These are phyloP conservation scores for Tetragonula carbonaria DNA, from an alignment of 2,888 invertebrate genomes.

Conservation along the genomic window DNA sequence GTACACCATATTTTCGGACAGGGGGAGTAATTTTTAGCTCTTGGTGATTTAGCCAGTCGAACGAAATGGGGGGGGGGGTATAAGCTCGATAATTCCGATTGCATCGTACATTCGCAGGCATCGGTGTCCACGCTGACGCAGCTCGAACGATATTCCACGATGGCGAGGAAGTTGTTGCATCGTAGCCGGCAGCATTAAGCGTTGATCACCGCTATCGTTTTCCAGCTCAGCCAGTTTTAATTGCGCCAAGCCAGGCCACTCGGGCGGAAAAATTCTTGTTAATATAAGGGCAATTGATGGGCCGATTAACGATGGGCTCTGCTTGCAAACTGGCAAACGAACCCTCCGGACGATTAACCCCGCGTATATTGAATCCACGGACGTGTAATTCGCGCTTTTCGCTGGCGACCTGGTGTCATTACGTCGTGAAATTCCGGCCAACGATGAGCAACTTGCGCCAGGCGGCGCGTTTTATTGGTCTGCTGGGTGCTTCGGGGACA, in stretches of 20 bases:
- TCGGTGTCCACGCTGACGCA: constrained; percentile 41
- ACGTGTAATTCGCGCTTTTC: constrained; percentile 53
- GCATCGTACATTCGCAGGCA: constrained; percentile 9
- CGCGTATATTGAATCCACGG: constrained; percentile 52
- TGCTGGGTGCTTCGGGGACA: neutral
- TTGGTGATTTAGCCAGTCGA: neutral
- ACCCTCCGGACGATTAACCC: constrained; percentile 44
- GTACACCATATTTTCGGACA: too few species aligned
- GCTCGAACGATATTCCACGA: constrained; percentile 34
- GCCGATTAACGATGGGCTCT: constrained; percentile 45
- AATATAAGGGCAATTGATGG: constrained; percentile 58
- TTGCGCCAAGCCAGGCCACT: constrained; percentile 36
- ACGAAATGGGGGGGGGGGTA: neutral
- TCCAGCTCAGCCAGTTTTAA: constrained; percentile 61
- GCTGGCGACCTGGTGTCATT: constrained; percentile 21
- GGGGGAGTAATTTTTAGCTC: too few species aligned
- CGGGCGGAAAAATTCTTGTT: constrained; percentile 56
- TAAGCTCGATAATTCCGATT: neutral
- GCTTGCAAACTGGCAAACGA: constrained; percentile 23
- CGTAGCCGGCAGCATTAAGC: constrained; percentile 47
- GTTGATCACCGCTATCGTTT: constrained; percentile 56
- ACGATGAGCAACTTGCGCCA: constrained; percentile 51
- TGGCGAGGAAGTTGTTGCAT: constrained; percentile 30
- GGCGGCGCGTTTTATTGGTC: neutral
- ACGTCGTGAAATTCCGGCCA: constrained; percentile 31